Percentiles rank a stretch among this genome's conserved stretches.
Evolutionary conservation across 2,113 vertebrate genomes (phyloP).

Genomic region (Zosterops japonicus): DNA sequence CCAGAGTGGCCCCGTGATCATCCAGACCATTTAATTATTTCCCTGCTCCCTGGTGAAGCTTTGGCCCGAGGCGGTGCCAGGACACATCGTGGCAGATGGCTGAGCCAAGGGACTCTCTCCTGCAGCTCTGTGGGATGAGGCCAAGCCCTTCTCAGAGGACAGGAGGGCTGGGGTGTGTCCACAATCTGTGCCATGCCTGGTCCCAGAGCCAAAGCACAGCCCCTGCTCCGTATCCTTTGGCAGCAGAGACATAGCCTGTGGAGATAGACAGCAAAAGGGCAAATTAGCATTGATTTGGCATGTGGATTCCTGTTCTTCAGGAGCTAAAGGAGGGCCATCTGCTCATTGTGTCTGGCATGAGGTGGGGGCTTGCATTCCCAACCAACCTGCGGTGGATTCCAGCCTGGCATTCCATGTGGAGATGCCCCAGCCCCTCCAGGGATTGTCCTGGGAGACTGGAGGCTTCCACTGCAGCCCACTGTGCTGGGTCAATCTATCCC

Average conservation of each 20-base stretch:
- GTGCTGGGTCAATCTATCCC: not conserved
- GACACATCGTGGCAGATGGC: not conserved
- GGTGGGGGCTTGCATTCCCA: not conserved
- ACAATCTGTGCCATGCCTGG: not conserved
- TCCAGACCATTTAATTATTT: not conserved
- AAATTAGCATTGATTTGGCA: constrained; percentile 63
- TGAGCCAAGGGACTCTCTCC: constrained; percentile 39
- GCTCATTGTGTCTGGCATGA: constrained; percentile 47
- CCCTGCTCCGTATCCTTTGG: not conserved
- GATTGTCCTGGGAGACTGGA: not conserved
- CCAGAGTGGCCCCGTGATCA: not conserved
- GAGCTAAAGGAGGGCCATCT: constrained; percentile 57
- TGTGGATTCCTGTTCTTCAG: constrained; percentile 33
- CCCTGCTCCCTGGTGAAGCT: not conserved
- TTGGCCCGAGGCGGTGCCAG: not conserved
- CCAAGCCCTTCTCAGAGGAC: not conserved
- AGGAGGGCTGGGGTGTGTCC: not conserved
- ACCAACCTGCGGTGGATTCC: not conserved
- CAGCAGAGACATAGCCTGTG: not conserved
- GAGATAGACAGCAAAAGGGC: constrained; percentile 65
- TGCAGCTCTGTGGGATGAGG: not conserved
- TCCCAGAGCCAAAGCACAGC: not conserved
- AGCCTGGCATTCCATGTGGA: not conserved
- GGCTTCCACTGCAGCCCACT: too few species aligned
- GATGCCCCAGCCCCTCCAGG: not conserved